phyloP scores from a whole-genome alignment of 2,888 invertebrate genomes.

The Macrosiphum euphorbiae region DNA sequence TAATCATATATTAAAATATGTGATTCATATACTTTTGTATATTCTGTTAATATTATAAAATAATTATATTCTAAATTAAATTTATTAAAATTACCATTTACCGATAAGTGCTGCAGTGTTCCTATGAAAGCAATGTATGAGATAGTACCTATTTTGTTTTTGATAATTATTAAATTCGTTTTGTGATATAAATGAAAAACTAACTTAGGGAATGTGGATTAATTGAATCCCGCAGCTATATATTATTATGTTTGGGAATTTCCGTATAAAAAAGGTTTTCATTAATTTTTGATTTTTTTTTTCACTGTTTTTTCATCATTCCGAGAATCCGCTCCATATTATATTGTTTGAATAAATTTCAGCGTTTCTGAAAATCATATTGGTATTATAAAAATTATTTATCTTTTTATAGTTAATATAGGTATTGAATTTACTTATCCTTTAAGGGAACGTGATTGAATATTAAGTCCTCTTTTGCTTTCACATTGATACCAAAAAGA shows the following conservation, averaged over 20 bases:
- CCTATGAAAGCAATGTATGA: background rate
- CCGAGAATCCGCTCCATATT: background rate
- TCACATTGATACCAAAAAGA: background rate
- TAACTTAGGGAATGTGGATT: background rate
- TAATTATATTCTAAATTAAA: background rate
- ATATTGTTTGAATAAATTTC: background rate
- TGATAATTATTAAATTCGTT: background rate
- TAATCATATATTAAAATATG: background rate
- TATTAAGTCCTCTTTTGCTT: background rate
- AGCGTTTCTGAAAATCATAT: background rate
- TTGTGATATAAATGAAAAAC: background rate
- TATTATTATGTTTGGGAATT: background rate
- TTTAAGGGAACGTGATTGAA: background rate
- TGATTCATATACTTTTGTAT: background rate
- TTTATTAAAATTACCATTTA: background rate
- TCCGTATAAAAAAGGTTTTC: background rate
- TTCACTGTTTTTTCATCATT: background rate
- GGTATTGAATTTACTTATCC: background rate
- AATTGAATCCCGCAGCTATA: background rate
- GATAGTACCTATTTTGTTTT: background rate
- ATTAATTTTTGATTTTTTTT: constrained; percentile 13
- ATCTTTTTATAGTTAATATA: background rate
- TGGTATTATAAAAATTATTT: background rate
- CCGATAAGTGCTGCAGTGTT: too few species aligned
- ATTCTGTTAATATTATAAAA: background rate